Evolutionary conservation across 2,113 vertebrate genomes (phyloP).

Genomic region (Ramphastos sulfuratus): DNA sequence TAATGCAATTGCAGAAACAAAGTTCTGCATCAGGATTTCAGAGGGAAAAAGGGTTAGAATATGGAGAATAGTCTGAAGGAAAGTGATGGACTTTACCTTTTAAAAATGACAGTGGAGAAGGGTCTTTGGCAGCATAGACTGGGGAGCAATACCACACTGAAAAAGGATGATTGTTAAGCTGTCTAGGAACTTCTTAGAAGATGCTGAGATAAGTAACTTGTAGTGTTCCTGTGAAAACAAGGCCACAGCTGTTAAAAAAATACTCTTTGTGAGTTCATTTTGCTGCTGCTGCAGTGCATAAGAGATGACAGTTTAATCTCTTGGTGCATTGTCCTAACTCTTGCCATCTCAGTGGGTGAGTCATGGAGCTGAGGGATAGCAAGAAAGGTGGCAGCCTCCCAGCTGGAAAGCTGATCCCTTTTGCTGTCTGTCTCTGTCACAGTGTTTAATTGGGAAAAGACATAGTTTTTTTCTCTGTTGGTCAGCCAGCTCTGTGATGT

Average conservation of each 20-base stretch:
- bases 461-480: neutral
- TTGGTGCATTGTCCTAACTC: neutral
- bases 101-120: neutral
- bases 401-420: neutral
- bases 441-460: neutral
- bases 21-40: neutral
- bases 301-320: constrained; percentile 23
- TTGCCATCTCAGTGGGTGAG: neutral
- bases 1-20: neutral
- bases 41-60: neutral
- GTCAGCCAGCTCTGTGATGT: neutral
- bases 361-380: neutral
- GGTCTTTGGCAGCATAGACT: neutral
- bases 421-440: neutral
- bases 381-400: neutral
- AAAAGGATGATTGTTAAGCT: neutral
- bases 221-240: neutral
- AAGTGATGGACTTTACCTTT: neutral
- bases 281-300: neutral
- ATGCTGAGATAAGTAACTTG: neutral
- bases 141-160: neutral
- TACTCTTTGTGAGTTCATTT: neutral
- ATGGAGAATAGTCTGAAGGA: neutral
- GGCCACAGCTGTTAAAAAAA: neutral
- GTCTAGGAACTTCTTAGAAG: neutral